Evolutionary conservation across 30 jellyfish, hydroid and myxozoan genomes (phyloP), one percentile per base, ranked within the genome.

Genomic region (Sanderia malayensis): DNA sequence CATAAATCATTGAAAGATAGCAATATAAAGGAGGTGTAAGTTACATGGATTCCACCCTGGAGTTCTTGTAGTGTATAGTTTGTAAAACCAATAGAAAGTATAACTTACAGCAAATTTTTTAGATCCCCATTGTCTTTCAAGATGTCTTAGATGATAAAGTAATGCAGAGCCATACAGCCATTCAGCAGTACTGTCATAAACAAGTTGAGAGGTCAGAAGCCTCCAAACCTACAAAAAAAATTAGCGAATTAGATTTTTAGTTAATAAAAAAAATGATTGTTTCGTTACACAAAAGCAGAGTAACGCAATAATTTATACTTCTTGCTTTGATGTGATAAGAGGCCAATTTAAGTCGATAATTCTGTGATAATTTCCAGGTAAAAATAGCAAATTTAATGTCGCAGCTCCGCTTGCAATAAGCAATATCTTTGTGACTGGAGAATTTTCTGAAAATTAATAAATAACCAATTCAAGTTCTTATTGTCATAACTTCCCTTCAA

Each of bases 91-190:
- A 45, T 15, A 55, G 32, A 44, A 27, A 34, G 10, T 53, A 0
- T 13, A 18, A 45, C 67, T 70, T 47, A 82, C 94, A 13, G 94
- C 81, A 82, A 67, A 82, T 29, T 71, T 82, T 67, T 70, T 71
- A 28, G 94, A 67, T n/a, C 94, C 94, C 94, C 94, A 82, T 44
- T 72, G 83, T 45, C 94, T 82, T 21, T 82, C 94, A 2, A 82
- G 75, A 44, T 46, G 32, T 68, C 94, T 61, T 32, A 82, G 22
- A 53, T 82, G 31, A 71, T 82, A 82, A 10, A 82, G 53, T 0
- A 82, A 49, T 18, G 73, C 84, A 13, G 94, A 82, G 24, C 94
- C 82, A 71, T 63, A 71, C 6, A 82, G 26, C 2, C 70, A 59
- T 60, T 82, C 94, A 13, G 65, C 74, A 55, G 82, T 30, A 49